A percentile compares a stretch with the other conserved stretches of the same genome.
phyloP scores from a whole-genome alignment of 1,140 invertebrate species.

The Harpegnathos saltator region DNA sequence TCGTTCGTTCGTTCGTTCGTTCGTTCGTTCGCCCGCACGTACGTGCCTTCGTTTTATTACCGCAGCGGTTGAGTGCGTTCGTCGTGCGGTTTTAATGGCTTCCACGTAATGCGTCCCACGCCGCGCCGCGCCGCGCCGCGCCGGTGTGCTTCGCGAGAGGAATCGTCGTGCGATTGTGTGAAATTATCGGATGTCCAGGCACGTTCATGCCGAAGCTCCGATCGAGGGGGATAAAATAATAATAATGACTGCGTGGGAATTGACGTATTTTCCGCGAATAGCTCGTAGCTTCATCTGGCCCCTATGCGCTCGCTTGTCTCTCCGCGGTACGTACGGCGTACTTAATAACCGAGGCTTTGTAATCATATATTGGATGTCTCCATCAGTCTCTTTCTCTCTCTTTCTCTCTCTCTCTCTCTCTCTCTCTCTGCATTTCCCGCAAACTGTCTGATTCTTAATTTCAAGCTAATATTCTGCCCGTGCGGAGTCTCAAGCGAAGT shows the following conservation, averaged over 20 bases:
- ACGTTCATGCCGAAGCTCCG: constrained; percentile 29
- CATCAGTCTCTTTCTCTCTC: not conserved
- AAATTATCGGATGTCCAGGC: constrained; percentile 18
- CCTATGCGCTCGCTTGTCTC: not conserved
- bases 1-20: not conserved
- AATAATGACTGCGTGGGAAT: constrained; percentile 20
- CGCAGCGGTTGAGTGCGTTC: not conserved
- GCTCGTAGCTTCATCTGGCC: not conserved
- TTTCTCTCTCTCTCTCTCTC: too few species aligned
- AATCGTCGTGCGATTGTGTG: constrained; percentile 10
- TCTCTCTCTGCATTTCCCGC: too few species aligned
- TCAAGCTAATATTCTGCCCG: too few species aligned
- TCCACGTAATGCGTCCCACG: constrained; percentile 19
- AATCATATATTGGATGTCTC: not conserved
- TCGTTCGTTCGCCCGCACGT: too few species aligned
- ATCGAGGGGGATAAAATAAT: constrained; percentile 38
- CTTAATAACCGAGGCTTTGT: not conserved
- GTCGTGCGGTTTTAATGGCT: constrained; percentile 19
- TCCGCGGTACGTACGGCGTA: not conserved
- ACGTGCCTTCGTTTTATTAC: constrained; percentile 14
- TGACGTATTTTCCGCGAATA: constrained; percentile 25
- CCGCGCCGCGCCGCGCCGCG: too few species aligned
- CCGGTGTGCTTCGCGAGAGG: not conserved
- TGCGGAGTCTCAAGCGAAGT: too few species aligned
- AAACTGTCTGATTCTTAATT: too few species aligned